Conservation (phyloP, 2,888 invertebrate genomes). For the Margaritifera margaritifera region DNA sequence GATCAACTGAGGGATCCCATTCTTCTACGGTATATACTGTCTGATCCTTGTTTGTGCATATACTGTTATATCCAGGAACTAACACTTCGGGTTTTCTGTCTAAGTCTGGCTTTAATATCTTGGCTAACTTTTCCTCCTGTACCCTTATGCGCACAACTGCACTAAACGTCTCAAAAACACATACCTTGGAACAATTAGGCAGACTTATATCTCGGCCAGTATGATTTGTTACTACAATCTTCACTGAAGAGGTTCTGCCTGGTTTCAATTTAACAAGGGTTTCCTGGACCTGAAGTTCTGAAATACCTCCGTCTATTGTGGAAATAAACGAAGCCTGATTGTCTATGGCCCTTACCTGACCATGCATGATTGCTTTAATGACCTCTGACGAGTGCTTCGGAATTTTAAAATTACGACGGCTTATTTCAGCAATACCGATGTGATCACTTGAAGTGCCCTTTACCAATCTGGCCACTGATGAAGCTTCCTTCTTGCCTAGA, state of each 20-base stretch:
- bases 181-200: too few relatives aligned
- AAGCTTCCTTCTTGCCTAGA: too few relatives aligned
- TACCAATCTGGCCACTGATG: background rate
- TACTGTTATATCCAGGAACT: too few relatives aligned
- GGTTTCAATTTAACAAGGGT: conserved; percentile 4
- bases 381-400: background rate
- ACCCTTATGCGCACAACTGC: background rate
- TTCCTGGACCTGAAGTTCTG: conserved; percentile 1
- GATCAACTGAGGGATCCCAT: background rate
- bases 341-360: background rate
- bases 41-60: too few relatives aligned
- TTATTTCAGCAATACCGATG: too few relatives aligned
- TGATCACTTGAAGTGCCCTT: background rate
- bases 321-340: conserved; percentile 3
- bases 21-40: too few relatives aligned
- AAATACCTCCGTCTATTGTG: background rate
- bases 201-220: background rate
- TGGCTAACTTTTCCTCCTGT: too few relatives aligned
- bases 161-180: too few relatives aligned
- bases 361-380: conserved; percentile 3
- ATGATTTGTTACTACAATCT: too few relatives aligned
- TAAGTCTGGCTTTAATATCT: too few relatives aligned
- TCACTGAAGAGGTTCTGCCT: background rate
- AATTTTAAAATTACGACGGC: conserved; percentile 1
- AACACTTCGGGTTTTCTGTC: too few relatives aligned